phyloP scores from a whole-genome alignment of 1,140 invertebrate species.

The Drosophila ficusphila region DNA sequence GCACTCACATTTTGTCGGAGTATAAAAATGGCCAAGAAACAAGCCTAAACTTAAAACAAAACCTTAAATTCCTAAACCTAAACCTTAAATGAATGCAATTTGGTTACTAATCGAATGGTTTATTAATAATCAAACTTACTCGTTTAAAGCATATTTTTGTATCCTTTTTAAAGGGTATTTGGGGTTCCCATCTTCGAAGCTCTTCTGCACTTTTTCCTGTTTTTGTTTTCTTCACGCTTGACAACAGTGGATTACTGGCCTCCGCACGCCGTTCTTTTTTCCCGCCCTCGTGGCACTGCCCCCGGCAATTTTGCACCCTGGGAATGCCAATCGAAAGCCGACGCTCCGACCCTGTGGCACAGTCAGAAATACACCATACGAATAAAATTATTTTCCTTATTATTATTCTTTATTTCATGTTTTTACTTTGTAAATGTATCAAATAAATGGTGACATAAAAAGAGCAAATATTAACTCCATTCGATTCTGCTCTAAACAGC shows the following conservation, averaged over 20 bases:
- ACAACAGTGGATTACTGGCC: conserved; percentile 29
- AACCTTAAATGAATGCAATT: too few species aligned
- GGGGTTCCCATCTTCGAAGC: background rate
- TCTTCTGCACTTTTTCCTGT: background rate
- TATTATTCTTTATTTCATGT: too few species aligned
- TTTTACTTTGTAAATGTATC: too few species aligned
- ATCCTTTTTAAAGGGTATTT: background rate
- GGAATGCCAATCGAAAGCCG: conserved; percentile 52
- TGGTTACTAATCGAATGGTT: too few species aligned
- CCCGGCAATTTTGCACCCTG: conserved; percentile 38
- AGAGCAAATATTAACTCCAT: too few species aligned
- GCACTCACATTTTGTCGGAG: background rate
- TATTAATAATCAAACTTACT: too few species aligned
- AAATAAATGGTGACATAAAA: too few species aligned
- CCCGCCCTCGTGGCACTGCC: background rate
- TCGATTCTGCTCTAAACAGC: too few species aligned
- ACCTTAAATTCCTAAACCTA: too few species aligned
- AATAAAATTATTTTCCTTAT: too few species aligned
- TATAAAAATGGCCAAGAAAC: too few species aligned
- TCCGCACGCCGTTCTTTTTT: background rate
- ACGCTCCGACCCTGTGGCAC: conserved; percentile 8
- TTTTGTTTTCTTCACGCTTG: conserved; percentile 47
- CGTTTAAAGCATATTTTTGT: background rate
- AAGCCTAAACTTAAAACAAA: too few species aligned
- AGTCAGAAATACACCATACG: conserved; percentile 3